Conservation (phyloP, 2,113 vertebrate species). For the Sinocyclocheilus maitianheensis region DNA sequence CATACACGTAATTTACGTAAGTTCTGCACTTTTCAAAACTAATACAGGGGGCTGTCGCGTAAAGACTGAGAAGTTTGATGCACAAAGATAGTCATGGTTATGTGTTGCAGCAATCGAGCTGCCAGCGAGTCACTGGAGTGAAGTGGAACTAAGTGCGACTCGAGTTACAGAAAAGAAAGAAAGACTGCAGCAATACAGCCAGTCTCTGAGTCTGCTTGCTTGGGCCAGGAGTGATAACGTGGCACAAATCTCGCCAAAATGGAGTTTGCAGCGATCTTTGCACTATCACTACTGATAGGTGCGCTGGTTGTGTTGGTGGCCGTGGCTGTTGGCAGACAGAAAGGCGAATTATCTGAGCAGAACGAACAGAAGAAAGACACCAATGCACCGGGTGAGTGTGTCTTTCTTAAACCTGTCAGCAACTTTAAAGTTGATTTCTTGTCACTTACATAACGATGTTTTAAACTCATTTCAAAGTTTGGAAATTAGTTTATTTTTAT, state of each 20-base stretch:
- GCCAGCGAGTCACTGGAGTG: slow-evolving; percentile 20
- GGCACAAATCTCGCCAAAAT: slow-evolving; percentile 68
- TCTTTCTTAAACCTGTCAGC: background rate
- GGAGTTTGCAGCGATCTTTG: slow-evolving; percentile 73
- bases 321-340: slow-evolving; percentile 71
- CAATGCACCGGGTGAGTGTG: slow-evolving; percentile 68
- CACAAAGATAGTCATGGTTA: background rate
- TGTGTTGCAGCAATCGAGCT: slow-evolving; percentile 2
- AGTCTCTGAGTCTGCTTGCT: background rate
- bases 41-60: background rate
- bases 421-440: background rate
- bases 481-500: background rate
- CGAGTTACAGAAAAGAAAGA: slow-evolving; percentile 12
- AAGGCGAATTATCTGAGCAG: slow-evolving; percentile 64
- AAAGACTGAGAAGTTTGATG: background rate
- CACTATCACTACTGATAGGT: slow-evolving; percentile 71
- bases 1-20: background rate
- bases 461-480: background rate
- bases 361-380: slow-evolving; percentile 55
- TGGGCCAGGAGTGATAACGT: slow-evolving; percentile 58
- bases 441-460: background rate
- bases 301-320: slow-evolving; percentile 75
- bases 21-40: background rate
- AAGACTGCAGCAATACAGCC: background rate
- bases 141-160: slow-evolving; percentile 16